Percentiles rank a stretch among this genome's conserved stretches.
phyloP scores from a whole-genome alignment of 2,888 invertebrate species.

The Melikaiella ostensackeni region DNA sequence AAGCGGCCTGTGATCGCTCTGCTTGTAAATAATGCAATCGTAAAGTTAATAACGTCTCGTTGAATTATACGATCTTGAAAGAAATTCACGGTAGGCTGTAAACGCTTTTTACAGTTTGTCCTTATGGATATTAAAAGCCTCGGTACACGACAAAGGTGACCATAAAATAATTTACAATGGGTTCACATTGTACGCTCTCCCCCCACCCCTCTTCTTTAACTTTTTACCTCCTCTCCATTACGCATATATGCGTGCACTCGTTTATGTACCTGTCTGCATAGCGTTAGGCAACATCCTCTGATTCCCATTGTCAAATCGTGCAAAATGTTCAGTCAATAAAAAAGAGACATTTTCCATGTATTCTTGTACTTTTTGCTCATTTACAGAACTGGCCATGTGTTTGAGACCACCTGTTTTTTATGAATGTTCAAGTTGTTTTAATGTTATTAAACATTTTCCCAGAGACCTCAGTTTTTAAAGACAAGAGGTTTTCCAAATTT shows the following conservation, averaged over 20 bases:
- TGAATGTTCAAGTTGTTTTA: too few relatives aligned
- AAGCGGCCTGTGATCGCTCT: constrained; percentile 15
- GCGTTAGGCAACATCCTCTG: constrained; percentile 58
- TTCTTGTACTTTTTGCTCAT: not conserved
- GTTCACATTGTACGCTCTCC: constrained; percentile 15
- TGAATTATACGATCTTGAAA: constrained; percentile 37
- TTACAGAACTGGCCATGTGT: too few relatives aligned
- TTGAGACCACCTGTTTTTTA: too few relatives aligned
- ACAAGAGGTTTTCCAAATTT: too few relatives aligned
- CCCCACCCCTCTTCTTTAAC: not conserved
- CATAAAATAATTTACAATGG: constrained; percentile 38
- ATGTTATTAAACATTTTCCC: too few relatives aligned
- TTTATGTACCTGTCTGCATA: constrained; percentile 53
- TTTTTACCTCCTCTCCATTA: not conserved
- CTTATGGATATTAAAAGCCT: constrained; percentile 38
- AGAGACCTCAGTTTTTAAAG: too few relatives aligned
- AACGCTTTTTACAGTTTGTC: constrained; percentile 38
- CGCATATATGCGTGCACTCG: too few relatives aligned
- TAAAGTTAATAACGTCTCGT: constrained; percentile 39
- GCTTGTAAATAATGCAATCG: constrained; percentile 41
- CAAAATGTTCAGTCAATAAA: constrained; percentile 49
- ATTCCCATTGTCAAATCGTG: constrained; percentile 57
- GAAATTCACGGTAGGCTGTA: constrained; percentile 42
- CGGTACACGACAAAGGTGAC: constrained; percentile 37
- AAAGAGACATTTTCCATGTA: not conserved